phyloP scores from a whole-genome alignment of 2,113 vertebrate species.

The Steatornis caripensis region DNA sequence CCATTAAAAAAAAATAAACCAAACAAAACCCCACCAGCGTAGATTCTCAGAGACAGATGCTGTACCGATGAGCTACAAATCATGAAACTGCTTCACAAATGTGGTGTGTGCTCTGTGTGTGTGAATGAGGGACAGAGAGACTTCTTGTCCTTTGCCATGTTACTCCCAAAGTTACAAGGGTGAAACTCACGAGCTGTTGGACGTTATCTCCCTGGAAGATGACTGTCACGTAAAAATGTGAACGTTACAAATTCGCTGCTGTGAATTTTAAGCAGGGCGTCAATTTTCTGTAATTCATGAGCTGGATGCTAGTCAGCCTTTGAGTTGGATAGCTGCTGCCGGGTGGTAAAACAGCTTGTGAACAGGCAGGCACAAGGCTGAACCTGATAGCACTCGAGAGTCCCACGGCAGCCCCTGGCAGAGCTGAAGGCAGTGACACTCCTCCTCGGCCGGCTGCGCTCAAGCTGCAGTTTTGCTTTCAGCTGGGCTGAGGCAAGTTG shows the following conservation, averaged over 20 bases:
- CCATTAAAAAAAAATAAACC: background rate
- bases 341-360: slow-evolving; percentile 39
- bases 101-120: background rate
- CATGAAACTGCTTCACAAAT: background rate
- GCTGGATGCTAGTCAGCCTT: background rate
- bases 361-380: slow-evolving; percentile 8
- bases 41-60: background rate
- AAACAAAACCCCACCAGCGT: rapidly evolving
- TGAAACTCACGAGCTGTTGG: background rate
- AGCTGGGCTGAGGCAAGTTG: background rate
- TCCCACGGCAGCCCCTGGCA: slow-evolving; percentile 17
- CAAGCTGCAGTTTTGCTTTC: background rate
- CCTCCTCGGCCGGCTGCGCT: background rate
- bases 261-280: slow-evolving; percentile 50
- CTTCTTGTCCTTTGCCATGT: slow-evolving; percentile 1
- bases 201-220: background rate
- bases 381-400: slow-evolving; percentile 8
- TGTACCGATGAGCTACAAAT: background rate
- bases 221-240: background rate
- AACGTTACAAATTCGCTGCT: background rate
- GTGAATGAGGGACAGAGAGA: background rate
- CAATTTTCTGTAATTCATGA: slow-evolving; percentile 32
- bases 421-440: background rate
- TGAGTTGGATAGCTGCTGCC: slow-evolving; percentile 25
- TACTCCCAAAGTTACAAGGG: background rate